Base-by-base conservation (phyloP, 2,797 vertebrate genomes). In the Nasua narica region DNA sequence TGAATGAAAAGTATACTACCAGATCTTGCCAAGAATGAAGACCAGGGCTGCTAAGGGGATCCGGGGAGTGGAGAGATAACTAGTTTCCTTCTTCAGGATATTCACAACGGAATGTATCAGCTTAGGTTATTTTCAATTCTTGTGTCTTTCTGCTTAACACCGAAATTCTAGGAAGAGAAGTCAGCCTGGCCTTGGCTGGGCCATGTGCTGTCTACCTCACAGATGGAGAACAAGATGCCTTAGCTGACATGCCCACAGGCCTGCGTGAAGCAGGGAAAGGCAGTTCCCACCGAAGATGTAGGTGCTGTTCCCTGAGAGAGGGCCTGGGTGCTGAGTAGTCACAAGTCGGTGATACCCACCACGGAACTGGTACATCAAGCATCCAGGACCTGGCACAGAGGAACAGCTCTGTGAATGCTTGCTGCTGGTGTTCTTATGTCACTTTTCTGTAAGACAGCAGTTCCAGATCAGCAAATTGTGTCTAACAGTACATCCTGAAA, bases 141-240 rank as follows among this genome's bases (percentile, higher is more conserved):
- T 52, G 56, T 48, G 25, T 77, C 3, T 94, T 37, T 94, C 50
- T 90, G 70, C 25, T 85, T 62, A 58, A 67, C 62, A 43, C n/a
- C 87, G 70, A 78, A 4, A 79, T 87, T 92, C 70, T 40, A 87
- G 50, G 65, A 48, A 89, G 48, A 93, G 85, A 86, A 78, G 85
- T 74, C 91, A 62, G 43, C 84, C 29, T 21, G 40, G 8, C 43
- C 23, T 4, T 10, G 43, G 27, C 32, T 14, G 40, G 62, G 69
- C 54, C 78, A 14, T 4, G 12, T n/a, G 29, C 67, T 35, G 35
- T 67, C 43, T 19, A 37, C 25, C 7, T 46, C 56, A 7, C 21
- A 32, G n/a, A 56, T n/a, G 12, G 60, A 37, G 35, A 58, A 54
- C 56, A 50, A 69, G 7, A 4, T 5, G 0, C 60, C 15, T 52